A percentile compares a stretch with the other conserved stretches of the same genome.
Evolutionary conservation across 2,888 invertebrate genomes (phyloP).

Genomic region (Melanargia galathea): DNA sequence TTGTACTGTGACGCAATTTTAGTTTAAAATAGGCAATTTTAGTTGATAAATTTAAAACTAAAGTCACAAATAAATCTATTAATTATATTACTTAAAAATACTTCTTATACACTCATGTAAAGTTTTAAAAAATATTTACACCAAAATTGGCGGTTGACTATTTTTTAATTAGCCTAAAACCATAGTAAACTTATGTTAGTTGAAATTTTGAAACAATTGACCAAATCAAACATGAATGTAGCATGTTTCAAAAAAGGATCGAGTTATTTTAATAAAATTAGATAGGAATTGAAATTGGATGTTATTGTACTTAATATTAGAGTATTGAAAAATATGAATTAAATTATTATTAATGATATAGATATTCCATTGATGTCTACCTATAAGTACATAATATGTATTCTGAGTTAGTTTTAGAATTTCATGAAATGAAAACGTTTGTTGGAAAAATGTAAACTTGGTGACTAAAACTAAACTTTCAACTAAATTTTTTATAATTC

Average conservation of each 20-base stretch:
- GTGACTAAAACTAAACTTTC: neutral
- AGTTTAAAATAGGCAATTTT: neutral
- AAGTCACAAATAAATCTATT: no score
- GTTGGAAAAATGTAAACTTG: no score
- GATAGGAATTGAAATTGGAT: conserved; percentile 14
- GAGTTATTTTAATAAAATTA: neutral
- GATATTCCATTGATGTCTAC: neutral
- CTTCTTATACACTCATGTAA: neutral
- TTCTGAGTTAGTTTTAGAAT: neutral
- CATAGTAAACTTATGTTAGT: neutral
- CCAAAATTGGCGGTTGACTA: conserved; percentile 3
- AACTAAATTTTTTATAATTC: no score
- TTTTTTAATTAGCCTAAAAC: neutral
- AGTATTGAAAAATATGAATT: neutral
- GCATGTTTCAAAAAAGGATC: neutral
- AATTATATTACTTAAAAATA: neutral
- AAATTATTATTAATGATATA: neutral
- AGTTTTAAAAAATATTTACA: neutral
- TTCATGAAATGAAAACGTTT: no score
- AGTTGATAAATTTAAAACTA: neutral
- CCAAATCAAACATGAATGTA: neutral
- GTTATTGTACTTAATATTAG: neutral
- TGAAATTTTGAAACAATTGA: conserved; percentile 1
- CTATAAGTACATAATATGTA: neutral
- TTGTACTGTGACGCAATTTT: neutral